Percentiles rank a stretch among this genome's conserved stretches.
phyloP scores from a whole-genome alignment of 1,140 invertebrate species.

The Cydia fagiglandana region DNA sequence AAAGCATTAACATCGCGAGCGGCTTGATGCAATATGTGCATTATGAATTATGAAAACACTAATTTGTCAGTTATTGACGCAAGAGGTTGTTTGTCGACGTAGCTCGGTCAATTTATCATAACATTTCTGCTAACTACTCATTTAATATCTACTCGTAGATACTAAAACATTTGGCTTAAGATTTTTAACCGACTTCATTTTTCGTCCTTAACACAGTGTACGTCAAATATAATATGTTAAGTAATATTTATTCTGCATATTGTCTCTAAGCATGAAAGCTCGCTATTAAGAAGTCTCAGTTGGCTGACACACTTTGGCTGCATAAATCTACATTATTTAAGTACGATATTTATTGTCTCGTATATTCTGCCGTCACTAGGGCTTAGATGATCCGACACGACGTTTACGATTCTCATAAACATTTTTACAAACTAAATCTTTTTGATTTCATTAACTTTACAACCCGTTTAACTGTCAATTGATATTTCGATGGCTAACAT shows the following conservation, averaged over 20 bases:
- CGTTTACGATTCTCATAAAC: conserved; percentile 24
- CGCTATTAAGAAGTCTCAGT: conserved; percentile 1
- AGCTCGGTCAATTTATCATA: too few species aligned
- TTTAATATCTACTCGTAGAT: too few species aligned
- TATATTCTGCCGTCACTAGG: not conserved
- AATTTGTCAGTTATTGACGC: too few species aligned
- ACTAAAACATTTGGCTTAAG: too few species aligned
- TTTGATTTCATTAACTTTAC: conserved; percentile 26
- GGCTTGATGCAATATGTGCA: too few species aligned
- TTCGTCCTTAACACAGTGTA: too few species aligned
- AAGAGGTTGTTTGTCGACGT: too few species aligned
- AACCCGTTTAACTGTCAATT: conserved; percentile 4
- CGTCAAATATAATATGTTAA: too few species aligned
- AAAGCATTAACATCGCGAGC: not conserved
- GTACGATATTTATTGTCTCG: not conserved
- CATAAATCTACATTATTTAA: conserved; percentile 15
- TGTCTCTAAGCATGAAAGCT: not conserved
- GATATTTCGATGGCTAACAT: not conserved
- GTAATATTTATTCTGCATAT: too few species aligned
- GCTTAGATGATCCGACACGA: conserved; percentile 11
- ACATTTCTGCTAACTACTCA: too few species aligned
- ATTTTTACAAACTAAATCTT: conserved; percentile 20
- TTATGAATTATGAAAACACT: too few species aligned
- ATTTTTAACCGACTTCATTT: too few species aligned
- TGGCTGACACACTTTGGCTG: not conserved